Evolutionary conservation across 2,888 invertebrate species (phyloP).

Genomic region (Lasioglossum villosulum): DNA sequence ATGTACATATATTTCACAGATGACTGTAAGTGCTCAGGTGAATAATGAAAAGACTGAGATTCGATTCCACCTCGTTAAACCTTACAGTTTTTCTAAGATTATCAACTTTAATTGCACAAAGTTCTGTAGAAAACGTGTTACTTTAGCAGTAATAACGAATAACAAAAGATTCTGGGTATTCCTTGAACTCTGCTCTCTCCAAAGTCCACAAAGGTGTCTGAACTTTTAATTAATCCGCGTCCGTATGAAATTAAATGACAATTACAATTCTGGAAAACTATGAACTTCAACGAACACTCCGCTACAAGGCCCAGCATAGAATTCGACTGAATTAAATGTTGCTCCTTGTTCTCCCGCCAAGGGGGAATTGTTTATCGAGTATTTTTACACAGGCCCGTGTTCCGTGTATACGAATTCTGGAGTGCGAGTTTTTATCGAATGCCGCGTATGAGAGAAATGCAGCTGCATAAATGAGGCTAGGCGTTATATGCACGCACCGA

Average conservation of each 20-base stretch:
- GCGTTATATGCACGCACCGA: conserved; percentile 45
- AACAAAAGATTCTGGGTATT: neutral
- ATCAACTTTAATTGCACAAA: neutral
- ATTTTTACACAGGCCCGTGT: neutral
- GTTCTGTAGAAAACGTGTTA: neutral
- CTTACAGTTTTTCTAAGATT: neutral
- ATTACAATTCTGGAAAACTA: neutral
- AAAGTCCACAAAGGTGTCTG: neutral
- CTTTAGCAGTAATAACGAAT: neutral
- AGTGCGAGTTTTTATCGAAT: conserved; percentile 47
- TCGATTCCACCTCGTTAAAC: no score
- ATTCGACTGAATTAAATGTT: conserved; percentile 19
- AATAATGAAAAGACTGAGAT: no score
- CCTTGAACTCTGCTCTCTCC: neutral
- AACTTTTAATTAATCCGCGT: conserved; percentile 4
- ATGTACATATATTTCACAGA: no score
- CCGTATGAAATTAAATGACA: neutral
- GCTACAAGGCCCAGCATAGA: neutral
- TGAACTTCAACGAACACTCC: neutral
- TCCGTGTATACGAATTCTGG: conserved; percentile 12
- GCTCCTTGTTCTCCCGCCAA: neutral
- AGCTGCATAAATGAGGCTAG: conserved; percentile 66
- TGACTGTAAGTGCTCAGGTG: no score
- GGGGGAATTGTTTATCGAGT: conserved; percentile 26
- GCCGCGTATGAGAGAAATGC: conserved; percentile 37